Percentiles rank a stretch among this genome's conserved stretches.
These are phyloP conservation scores for Nephotettix cincticeps DNA, from an alignment of 1,140 invertebrate genomes.

Conservation along the genomic window DNA sequence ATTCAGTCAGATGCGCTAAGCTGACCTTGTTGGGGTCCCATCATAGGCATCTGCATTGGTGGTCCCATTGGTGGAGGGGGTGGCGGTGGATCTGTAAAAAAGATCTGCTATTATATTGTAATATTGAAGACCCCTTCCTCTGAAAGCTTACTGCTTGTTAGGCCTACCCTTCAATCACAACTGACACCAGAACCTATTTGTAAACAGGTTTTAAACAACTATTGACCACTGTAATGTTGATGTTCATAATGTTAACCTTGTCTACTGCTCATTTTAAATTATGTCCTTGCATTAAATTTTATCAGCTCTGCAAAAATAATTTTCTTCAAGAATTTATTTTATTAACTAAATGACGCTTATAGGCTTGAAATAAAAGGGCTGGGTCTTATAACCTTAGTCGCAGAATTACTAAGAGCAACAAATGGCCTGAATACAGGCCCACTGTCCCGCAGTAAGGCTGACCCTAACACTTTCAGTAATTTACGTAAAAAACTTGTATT, in stretches of 20 bases:
- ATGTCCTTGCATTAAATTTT: too few relatives aligned
- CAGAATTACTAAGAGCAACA: too few relatives aligned
- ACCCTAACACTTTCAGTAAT: too few relatives aligned
- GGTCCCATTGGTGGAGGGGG: conserved; percentile 18
- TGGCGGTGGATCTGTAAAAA: conserved; percentile 11
- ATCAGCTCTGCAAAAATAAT: too few relatives aligned
- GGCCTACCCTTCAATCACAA: too few relatives aligned
- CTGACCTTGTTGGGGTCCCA: conserved; percentile 16
- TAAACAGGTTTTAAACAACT: conserved; percentile 10
- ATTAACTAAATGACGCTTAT: not conserved
- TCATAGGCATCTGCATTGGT: conserved; percentile 24
- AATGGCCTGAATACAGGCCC: too few relatives aligned
- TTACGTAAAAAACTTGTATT: too few relatives aligned
- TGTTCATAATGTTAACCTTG: not conserved
- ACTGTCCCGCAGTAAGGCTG: too few relatives aligned
- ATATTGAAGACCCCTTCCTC: not conserved
- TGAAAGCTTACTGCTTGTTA: too few relatives aligned
- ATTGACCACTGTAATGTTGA: not conserved
- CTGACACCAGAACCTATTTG: not conserved
- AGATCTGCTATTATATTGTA: not conserved
- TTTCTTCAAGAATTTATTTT: too few relatives aligned
- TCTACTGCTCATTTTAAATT: not conserved
- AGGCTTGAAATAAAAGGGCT: not conserved
- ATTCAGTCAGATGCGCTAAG: not conserved
- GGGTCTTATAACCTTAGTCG: not conserved